A percentile compares a stretch with the other conserved stretches of the same genome.
Conservation (phyloP, 1,140 invertebrate species). For the Tetragonula clypearis region DNA sequence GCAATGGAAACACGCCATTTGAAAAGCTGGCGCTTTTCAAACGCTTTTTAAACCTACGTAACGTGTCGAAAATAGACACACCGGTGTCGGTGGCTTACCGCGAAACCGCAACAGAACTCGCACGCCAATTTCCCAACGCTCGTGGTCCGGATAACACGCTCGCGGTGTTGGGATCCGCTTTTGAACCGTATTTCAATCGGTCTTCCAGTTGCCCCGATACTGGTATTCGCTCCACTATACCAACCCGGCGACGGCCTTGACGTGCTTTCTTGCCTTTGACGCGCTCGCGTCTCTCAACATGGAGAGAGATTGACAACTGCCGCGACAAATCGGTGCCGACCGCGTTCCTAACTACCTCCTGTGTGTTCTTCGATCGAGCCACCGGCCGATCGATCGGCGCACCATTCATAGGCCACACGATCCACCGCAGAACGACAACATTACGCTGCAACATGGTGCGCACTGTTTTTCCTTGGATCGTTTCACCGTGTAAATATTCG, state of each 20-base stretch:
- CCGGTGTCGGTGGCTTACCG: slow-evolving; percentile 13
- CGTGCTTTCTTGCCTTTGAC: slow-evolving; percentile 67
- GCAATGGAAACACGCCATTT: slow-evolving; percentile 7
- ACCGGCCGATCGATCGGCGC: background rate
- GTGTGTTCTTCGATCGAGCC: slow-evolving; percentile 42
- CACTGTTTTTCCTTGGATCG: background rate
- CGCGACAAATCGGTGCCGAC: slow-evolving; percentile 76
- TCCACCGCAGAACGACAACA: background rate
- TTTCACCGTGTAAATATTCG: background rate
- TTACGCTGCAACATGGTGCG: background rate
- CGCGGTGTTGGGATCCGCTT: slow-evolving; percentile 3
- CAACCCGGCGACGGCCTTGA: slow-evolving; percentile 37
- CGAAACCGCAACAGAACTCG: slow-evolving; percentile 59
- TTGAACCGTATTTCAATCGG: slow-evolving; percentile 11
- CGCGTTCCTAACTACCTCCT: slow-evolving; percentile 68
- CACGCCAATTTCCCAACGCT: background rate
- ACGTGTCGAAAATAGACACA: slow-evolving; percentile 53
- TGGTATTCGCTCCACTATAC: slow-evolving; percentile 35
- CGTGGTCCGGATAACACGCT: slow-evolving; percentile 1
- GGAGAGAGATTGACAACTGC: slow-evolving; percentile 78
- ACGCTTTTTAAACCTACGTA: slow-evolving; percentile 18
- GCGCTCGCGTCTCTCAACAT: slow-evolving; percentile 73
- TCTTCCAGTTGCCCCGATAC: slow-evolving; percentile 38
- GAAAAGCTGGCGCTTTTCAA: slow-evolving; percentile 33
- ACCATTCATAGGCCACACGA: slow-evolving; percentile 18